phyloP scores from a whole-genome alignment of 1,140 invertebrate species.

The Ceratosolen solmsi region DNA sequence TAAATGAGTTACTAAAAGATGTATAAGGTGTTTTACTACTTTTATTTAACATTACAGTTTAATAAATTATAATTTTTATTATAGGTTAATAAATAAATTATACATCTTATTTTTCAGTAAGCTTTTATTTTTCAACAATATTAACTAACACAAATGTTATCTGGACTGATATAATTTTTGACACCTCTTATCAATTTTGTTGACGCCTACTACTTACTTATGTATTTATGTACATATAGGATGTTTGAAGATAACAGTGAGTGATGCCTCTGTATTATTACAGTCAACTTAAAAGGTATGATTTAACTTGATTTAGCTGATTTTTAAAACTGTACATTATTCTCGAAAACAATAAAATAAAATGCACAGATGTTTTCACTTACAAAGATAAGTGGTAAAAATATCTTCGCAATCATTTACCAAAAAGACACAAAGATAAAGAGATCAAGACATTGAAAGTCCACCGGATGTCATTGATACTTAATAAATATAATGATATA shows the following conservation, averaged over 20 bases:
- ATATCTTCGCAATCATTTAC: neutral
- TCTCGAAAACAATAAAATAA: slow-evolving; percentile 29
- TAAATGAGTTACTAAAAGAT: slow-evolving; percentile 49
- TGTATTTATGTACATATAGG: slow-evolving; percentile 58
- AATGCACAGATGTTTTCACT: slow-evolving; percentile 34
- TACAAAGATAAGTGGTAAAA: slow-evolving; percentile 15
- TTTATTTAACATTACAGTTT: too few relatives aligned
- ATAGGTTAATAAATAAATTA: slow-evolving; percentile 17
- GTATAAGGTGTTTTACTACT: neutral
- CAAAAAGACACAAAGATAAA: slow-evolving; percentile 7
- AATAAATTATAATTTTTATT: neutral
- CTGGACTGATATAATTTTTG: slow-evolving; percentile 58
- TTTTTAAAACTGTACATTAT: slow-evolving; percentile 22
- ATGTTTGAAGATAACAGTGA: slow-evolving; percentile 18
- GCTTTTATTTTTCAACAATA: slow-evolving; percentile 62
- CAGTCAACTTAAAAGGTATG: slow-evolving; percentile 21
- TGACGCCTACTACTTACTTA: slow-evolving; percentile 55
- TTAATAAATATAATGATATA: slow-evolving; percentile 41
- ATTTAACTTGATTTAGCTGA: neutral
- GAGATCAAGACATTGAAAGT: slow-evolving; percentile 49
- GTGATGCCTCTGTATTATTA: slow-evolving; percentile 1
- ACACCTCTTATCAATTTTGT: slow-evolving; percentile 48
- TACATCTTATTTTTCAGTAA: slow-evolving; percentile 49
- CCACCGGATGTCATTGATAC: slow-evolving; percentile 29
- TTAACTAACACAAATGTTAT: slow-evolving; percentile 59